Evolutionary conservation across 1,140 invertebrate species (phyloP).

Genomic region (Trichonephila clavata): DNA sequence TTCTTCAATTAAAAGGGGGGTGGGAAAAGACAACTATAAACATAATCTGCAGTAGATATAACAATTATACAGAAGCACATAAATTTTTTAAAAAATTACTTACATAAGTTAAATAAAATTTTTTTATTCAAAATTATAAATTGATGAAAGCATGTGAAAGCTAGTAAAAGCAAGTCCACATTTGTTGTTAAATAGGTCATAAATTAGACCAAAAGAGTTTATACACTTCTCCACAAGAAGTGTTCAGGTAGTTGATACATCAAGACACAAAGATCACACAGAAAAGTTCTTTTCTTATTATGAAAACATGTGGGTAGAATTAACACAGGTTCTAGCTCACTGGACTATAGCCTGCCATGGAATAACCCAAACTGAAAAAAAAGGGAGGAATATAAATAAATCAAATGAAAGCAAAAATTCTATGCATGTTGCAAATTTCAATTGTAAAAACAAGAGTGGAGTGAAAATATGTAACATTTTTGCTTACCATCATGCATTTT

Average conservation of each 20-base stretch:
- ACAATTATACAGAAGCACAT: not conserved
- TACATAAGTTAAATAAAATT: not conserved
- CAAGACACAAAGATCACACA: constrained; percentile 4
- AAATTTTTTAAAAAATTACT: not conserved
- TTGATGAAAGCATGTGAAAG: not conserved
- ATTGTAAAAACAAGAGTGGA: no score
- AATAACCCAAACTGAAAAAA: constrained; percentile 39
- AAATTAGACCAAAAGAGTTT: constrained; percentile 7
- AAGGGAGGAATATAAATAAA: not conserved
- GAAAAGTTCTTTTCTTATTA: not conserved
- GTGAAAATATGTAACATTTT: no score
- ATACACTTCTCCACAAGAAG: not conserved
- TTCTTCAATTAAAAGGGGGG: no score
- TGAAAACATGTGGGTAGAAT: not conserved
- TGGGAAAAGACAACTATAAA: no score
- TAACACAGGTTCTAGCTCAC: constrained; percentile 19
- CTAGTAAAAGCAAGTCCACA: constrained; percentile 22
- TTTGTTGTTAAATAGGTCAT: not conserved
- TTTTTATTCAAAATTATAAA: constrained; percentile 24
- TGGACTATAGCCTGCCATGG: constrained; percentile 29
- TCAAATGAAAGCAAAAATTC: not conserved
- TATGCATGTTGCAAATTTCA: no score
- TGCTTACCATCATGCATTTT: no score
- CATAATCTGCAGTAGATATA: no score
- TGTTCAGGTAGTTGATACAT: not conserved